Conservation (phyloP, 2,113 vertebrate species). For the Rhagologus leucostigma region DNA sequence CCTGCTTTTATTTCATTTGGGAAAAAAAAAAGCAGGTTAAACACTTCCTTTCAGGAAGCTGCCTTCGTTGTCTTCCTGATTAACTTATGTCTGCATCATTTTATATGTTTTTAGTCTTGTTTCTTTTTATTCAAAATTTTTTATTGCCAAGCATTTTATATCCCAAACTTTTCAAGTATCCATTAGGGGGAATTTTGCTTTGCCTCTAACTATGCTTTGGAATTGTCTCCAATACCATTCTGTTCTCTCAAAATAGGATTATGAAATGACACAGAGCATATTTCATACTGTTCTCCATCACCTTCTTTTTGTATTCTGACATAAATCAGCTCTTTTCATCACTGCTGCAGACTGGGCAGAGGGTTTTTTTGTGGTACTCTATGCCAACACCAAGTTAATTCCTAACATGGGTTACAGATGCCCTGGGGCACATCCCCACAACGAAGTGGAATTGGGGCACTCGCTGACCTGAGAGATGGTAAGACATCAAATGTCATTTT, state of each 20-base stretch:
- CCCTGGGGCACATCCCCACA: not conserved
- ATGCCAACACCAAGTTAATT: not conserved
- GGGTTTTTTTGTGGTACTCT: not conserved
- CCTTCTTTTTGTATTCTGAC: not conserved
- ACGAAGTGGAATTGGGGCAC: rapidly evolving
- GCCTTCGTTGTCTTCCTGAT: not conserved
- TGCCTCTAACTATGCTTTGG: not conserved
- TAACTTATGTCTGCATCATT: not conserved
- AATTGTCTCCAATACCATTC: not conserved
- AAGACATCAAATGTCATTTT: not conserved
- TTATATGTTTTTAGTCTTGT: not conserved
- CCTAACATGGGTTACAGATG: not conserved
- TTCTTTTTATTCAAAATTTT: not conserved
- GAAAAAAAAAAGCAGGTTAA: not conserved
- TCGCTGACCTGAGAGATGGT: not conserved
- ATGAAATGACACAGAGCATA: not conserved
- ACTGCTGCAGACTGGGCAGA: not conserved
- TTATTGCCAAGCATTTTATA: not conserved
- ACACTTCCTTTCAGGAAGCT: not conserved
- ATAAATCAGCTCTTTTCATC: not conserved
- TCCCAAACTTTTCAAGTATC: not conserved
- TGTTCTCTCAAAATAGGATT: not conserved
- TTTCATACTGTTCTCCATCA: not conserved
- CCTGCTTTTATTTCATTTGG: not conserved
- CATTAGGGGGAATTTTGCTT: not conserved